Conservation (phyloP, 64 coral and sea anemone species). For the Orbicella faveolata region DNA sequence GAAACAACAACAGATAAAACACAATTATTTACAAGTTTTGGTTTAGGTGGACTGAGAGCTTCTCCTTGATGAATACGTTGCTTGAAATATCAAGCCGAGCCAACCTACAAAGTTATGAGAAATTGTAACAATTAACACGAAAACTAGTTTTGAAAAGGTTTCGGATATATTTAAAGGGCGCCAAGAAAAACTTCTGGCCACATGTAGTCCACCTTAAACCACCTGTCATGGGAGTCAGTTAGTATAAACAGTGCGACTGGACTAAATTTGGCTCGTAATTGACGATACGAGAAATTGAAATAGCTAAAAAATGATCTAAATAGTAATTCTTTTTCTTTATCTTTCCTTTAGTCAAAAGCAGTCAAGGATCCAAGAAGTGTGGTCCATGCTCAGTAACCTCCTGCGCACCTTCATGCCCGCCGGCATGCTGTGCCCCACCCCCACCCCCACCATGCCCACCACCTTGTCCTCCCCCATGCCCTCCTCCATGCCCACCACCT, state of each 20-base stretch:
- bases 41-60: no score
- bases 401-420: slow-evolving; percentile 50
- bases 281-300: background rate
- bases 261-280: background rate
- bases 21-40: no score
- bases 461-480: slow-evolving; percentile 23
- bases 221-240: slow-evolving; percentile 17
- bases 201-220: slow-evolving; percentile 29
- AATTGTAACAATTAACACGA: background rate
- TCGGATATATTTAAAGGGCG: background rate
- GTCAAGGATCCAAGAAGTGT: slow-evolving; percentile 86
- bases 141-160: background rate
- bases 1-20: no score
- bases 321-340: background rate
- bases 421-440: slow-evolving; percentile 26
- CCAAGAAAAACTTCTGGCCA: slow-evolving; percentile 6
- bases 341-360: slow-evolving; percentile 58
- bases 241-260: background rate
- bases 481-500: slow-evolving; percentile 42
- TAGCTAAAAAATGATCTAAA: background rate
- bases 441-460: slow-evolving; percentile 52
- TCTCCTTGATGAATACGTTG: background rate
- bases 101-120: background rate
- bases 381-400: slow-evolving; percentile 17
- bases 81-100: background rate